phyloP scores from a whole-genome alignment of 2,888 invertebrate species.

The Lasioglossum calceatum region DNA sequence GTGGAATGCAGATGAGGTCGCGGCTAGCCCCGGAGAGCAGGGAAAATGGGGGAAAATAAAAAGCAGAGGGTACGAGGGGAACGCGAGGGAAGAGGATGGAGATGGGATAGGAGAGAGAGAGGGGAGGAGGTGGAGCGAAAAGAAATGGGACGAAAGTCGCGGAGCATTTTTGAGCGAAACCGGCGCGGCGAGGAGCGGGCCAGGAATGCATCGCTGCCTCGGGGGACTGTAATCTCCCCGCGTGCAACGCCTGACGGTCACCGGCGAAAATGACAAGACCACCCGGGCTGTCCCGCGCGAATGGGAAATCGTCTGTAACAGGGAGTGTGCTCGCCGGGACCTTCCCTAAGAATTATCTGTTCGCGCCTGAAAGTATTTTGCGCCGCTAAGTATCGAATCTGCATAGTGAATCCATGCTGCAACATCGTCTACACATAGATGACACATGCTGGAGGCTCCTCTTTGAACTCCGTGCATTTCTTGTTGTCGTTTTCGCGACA shows the following conservation, averaged over 20 bases:
- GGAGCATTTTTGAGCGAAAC: conserved; percentile 45
- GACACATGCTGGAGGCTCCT: neutral
- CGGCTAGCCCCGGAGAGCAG: conserved; percentile 12
- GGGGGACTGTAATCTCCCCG: conserved; percentile 15
- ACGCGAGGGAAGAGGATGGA: neutral
- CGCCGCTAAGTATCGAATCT: neutral
- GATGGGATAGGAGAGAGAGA: conserved; percentile 23
- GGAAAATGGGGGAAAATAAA: conserved; percentile 44
- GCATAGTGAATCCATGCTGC: neutral
- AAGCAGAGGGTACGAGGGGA: neutral
- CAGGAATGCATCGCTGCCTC: conserved; percentile 30
- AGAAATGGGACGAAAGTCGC: conserved; percentile 49
- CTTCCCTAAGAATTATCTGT: neutral
- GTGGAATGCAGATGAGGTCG: conserved; percentile 67
- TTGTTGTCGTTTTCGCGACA: neutral
- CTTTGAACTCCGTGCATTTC: neutral
- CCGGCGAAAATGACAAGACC: neutral
- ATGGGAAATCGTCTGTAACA: neutral
- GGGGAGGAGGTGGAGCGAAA: neutral
- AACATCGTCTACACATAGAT: neutral
- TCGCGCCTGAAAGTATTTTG: neutral
- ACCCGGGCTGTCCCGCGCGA: neutral
- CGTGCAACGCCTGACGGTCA: conserved; percentile 19
- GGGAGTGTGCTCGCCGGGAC: neutral
- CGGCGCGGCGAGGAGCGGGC: neutral